A percentile compares a stretch with the other conserved stretches of the same genome.
Evolutionary conservation across 64 coral and sea anemone species (phyloP).

Genomic region (Porites lutea): DNA sequence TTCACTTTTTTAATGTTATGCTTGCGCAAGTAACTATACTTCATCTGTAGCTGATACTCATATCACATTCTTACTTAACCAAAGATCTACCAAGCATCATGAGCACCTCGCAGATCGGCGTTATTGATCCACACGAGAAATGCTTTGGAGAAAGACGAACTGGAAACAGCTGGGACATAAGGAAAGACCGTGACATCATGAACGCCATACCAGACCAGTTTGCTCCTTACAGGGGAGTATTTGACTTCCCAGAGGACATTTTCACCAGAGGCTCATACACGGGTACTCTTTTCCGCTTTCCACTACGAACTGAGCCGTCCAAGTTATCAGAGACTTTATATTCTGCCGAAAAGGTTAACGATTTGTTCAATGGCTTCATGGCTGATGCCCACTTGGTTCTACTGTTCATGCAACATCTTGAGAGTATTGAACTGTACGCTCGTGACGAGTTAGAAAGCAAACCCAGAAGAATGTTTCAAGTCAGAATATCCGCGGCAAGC

Average conservation of each 20-base stretch:
- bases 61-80: neutral
- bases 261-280: conserved; percentile 65
- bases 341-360: conserved; percentile 65
- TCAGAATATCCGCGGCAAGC: conserved; percentile 31
- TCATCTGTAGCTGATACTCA: too few relatives aligned
- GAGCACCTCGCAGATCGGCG: conserved; percentile 49
- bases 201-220: conserved; percentile 74
- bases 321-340: conserved; percentile 87
- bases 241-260: conserved; percentile 61
- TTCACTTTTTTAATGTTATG: too few relatives aligned
- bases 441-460: conserved; percentile 26
- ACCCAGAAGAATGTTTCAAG: conserved; percentile 62
- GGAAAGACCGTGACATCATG: neutral
- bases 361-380: conserved; percentile 75
- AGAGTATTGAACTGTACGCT: conserved; percentile 74
- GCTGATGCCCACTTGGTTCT: conserved; percentile 79
- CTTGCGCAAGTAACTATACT: too few relatives aligned
- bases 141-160: conserved; percentile 68
- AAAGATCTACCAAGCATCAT: conserved; percentile 90
- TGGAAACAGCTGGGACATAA: conserved; percentile 23
- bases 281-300: conserved; percentile 95
- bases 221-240: conserved; percentile 80
- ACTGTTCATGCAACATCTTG: conserved; percentile 84
- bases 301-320: conserved; percentile 68
- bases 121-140: conserved; percentile 88